A percentile compares a stretch with the other conserved stretches of the same genome.
These are phyloP conservation scores for Sebastes cheni DNA, from an alignment of 2,797 vertebrate species.

Conservation along the genomic window DNA sequence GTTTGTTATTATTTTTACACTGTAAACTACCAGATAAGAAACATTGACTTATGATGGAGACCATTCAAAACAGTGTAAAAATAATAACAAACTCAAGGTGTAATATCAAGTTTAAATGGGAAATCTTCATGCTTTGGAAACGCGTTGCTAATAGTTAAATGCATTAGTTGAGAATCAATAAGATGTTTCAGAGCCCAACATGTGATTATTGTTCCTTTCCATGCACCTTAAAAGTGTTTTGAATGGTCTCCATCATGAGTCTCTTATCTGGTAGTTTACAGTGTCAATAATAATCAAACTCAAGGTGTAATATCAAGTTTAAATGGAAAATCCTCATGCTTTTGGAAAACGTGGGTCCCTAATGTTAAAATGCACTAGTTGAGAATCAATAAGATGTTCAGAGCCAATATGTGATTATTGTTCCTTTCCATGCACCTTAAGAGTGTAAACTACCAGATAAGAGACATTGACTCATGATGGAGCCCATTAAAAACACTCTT, in stretches of 20 bases:
- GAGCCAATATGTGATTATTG: too few relatives aligned
- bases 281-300: neutral
- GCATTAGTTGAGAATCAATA: neutral
- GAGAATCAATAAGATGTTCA: too few relatives aligned
- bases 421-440: too few relatives aligned
- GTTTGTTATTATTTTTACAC: too few relatives aligned
- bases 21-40: too few relatives aligned
- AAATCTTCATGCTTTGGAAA: neutral
- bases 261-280: neutral
- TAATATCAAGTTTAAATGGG: constrained; percentile 37
- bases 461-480: neutral
- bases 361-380: neutral
- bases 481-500: neutral
- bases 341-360: too few relatives aligned
- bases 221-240: neutral
- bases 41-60: too few relatives aligned
- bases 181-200: neutral
- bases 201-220: neutral
- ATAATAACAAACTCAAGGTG: too few relatives aligned
- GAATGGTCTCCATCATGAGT: constrained; percentile 5
- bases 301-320: too few relatives aligned
- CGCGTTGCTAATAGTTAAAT: neutral
- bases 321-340: too few relatives aligned
- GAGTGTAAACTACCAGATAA: neutral
- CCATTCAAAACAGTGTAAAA: too few relatives aligned